These are phyloP conservation scores for Enteromius mattozi DNA, from an alignment of 2,797 vertebrate genomes.

Conservation along the genomic window DNA sequence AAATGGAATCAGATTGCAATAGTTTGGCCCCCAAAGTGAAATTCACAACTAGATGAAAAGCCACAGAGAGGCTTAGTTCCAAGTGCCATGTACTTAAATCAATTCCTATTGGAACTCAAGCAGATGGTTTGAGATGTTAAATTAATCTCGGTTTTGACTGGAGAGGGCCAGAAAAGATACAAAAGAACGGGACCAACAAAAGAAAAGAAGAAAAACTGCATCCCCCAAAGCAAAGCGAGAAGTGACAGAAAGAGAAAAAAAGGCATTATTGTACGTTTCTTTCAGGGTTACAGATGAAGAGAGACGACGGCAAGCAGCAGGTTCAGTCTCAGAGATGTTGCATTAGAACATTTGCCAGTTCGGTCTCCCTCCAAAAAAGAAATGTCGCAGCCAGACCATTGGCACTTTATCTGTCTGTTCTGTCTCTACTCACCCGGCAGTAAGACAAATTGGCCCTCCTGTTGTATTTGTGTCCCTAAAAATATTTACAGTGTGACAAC, in stretches of 20 bases:
- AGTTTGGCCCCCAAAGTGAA: conserved; percentile 5
- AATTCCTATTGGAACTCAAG: conserved; percentile 47
- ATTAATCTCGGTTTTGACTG: conserved; percentile 44
- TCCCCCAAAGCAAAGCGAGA: conserved; percentile 41
- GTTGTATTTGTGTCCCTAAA: conserved; percentile 60
- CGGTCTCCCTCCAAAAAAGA: conserved; percentile 41
- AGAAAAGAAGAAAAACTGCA: conserved; percentile 35
- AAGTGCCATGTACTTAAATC: conserved; percentile 53
- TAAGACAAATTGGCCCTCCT: conserved; percentile 67
- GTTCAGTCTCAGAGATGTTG: conserved; percentile 50
- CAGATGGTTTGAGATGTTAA: conserved; percentile 50
- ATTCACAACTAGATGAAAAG: conserved; percentile 39
- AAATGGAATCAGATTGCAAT: conserved; percentile 34
- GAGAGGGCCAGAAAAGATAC: conserved; percentile 9
- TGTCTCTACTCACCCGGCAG: conserved; percentile 3
- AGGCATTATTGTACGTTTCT: conserved; percentile 39
- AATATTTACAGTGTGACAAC: conserved; percentile 70
- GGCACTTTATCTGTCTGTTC: conserved; percentile 49
- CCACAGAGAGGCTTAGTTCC: conserved; percentile 33
- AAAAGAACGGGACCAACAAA: conserved; percentile 26
- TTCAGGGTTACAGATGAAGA: conserved; percentile 51
- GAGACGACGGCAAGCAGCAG: conserved; percentile 13
- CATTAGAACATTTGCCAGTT: conserved; percentile 45
- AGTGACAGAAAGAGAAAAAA: conserved; percentile 31
- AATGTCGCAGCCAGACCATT: conserved; percentile 14